These are phyloP conservation scores for Dicranocentrus wangi DNA, from an alignment of 2,888 invertebrate species.

Conservation along the genomic window DNA sequence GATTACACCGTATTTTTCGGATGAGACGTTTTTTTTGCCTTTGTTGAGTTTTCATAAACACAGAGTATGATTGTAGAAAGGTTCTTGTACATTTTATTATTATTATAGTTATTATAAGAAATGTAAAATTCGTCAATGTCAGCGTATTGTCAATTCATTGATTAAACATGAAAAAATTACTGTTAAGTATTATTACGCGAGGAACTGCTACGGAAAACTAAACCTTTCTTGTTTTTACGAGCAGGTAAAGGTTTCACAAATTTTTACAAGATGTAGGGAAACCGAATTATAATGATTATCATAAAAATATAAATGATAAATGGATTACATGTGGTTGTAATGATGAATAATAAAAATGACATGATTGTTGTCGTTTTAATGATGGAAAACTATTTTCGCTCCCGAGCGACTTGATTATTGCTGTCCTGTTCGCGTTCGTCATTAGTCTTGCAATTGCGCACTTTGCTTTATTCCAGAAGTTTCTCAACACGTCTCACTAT, in stretches of 20 bases:
- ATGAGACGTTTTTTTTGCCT: slow-evolving; percentile 15
- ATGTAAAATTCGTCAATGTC: background rate
- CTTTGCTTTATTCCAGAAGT: no score
- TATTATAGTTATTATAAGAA: background rate
- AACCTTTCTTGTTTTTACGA: slow-evolving; percentile 26
- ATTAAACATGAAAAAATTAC: slow-evolving; percentile 13
- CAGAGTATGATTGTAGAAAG: background rate
- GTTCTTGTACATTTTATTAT: background rate
- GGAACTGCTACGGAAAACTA: slow-evolving; percentile 5
- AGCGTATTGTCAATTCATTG: slow-evolving; percentile 6
- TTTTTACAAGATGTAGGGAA: slow-evolving; percentile 41
- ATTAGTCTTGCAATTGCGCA: no score
- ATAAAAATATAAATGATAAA: slow-evolving; percentile 19
- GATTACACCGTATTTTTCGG: no score
- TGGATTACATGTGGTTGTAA: slow-evolving; percentile 57
- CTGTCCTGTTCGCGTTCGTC: no score
- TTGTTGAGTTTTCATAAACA: background rate
- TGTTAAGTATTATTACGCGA: slow-evolving; percentile 39
- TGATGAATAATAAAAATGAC: slow-evolving; percentile 63
- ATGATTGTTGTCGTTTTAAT: slow-evolving; percentile 50
- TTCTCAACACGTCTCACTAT: no score
- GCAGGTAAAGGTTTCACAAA: slow-evolving; percentile 15
- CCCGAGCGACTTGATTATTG: no score
- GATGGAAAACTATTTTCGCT: background rate
- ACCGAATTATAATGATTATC: slow-evolving; percentile 55